phyloP scores from a whole-genome alignment of 2,888 invertebrate genomes.

The Brachycybe producta region DNA sequence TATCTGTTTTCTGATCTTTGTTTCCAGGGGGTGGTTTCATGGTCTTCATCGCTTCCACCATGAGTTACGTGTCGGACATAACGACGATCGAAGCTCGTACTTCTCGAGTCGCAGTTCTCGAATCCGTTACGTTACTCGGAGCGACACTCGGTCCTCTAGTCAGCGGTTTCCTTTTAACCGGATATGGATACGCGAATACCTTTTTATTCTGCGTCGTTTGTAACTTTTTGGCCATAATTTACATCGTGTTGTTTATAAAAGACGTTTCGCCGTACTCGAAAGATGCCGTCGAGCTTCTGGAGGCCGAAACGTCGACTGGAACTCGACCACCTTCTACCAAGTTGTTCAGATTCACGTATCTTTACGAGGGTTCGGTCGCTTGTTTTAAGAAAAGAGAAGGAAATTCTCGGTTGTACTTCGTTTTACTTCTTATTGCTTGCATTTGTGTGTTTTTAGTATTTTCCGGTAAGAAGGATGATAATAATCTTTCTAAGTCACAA shows the following conservation, averaged over 20 bases:
- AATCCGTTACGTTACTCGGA: slow-evolving; percentile 16
- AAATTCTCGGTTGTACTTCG: background rate
- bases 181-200: slow-evolving; percentile 27
- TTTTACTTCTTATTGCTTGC: slow-evolving; percentile 2
- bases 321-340: too few relatives aligned
- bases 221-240: slow-evolving; percentile 31
- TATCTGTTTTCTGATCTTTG: too few relatives aligned
- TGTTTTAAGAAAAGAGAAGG: slow-evolving; percentile 14
- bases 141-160: slow-evolving; percentile 7
- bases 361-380: slow-evolving; percentile 7
- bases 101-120: slow-evolving; percentile 10
- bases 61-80: slow-evolving; percentile 14
- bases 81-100: slow-evolving; percentile 5
- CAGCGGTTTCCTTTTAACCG: slow-evolving; percentile 11
- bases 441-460: slow-evolving; percentile 7
- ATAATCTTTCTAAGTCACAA: background rate
- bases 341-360: slow-evolving; percentile 5
- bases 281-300: background rate
- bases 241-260: slow-evolving; percentile 28
- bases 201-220: slow-evolving; percentile 31
- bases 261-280: slow-evolving; percentile 21
- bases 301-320: background rate
- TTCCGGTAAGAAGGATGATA: background rate
- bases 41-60: slow-evolving; percentile 6
- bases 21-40: slow-evolving; percentile 14